Evolutionary conservation across 2,888 invertebrate species (phyloP).

Genomic region (Troides helena): DNA sequence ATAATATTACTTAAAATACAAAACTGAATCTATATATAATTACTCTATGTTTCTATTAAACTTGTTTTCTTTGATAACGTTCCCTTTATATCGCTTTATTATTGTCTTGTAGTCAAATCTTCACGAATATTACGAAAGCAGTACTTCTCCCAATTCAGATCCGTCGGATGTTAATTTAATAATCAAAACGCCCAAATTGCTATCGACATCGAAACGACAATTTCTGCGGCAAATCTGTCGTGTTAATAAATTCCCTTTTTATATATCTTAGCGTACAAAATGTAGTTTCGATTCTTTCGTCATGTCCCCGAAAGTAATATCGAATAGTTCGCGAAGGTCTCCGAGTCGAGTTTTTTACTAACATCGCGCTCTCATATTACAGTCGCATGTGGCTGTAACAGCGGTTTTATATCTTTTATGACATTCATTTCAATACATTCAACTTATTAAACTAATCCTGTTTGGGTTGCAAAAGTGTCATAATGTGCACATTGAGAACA

Average conservation of each 20-base stretch:
- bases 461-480: slow-evolving; percentile 20
- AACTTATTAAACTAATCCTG: slow-evolving; percentile 26
- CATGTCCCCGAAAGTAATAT: slow-evolving; percentile 22
- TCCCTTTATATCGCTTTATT: background rate
- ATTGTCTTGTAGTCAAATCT: background rate
- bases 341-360: slow-evolving; percentile 28
- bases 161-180: background rate
- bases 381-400: slow-evolving; percentile 27
- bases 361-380: slow-evolving; percentile 28
- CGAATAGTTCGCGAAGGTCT: slow-evolving; percentile 28
- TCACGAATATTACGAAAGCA: background rate
- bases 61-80: too few relatives aligned
- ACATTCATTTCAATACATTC: slow-evolving; percentile 27
- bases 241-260: slow-evolving; percentile 1
- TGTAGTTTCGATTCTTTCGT: slow-evolving; percentile 27
- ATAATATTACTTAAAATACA: too few relatives aligned
- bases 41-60: too few relatives aligned
- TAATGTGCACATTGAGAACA: slow-evolving; percentile 24
- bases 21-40: too few relatives aligned
- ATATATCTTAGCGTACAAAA: slow-evolving; percentile 6
- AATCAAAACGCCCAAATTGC: background rate
- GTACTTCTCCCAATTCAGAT: background rate
- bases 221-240: background rate
- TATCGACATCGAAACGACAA: background rate
- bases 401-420: slow-evolving; percentile 30